Base-by-base conservation (phyloP, 2,797 vertebrate genomes). In the Acanthornis magna region DNA sequence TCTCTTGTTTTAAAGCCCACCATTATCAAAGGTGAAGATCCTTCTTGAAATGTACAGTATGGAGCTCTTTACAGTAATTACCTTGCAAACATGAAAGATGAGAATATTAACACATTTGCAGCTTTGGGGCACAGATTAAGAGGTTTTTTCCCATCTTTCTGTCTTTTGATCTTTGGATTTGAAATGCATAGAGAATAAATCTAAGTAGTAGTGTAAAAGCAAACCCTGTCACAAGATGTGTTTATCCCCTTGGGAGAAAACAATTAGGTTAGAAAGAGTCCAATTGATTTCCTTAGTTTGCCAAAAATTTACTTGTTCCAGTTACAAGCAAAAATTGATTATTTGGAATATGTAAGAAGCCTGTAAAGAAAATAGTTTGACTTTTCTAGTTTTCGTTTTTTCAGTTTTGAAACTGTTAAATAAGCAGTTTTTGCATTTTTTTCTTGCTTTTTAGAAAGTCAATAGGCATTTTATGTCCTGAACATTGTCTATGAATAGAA, bases 111-210 rank as follows among this genome's bases (percentile, higher is more conserved):
- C 25, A 67, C 67, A 55, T 84, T 84, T 93, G 25, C 13, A 65
- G 70, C 71, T 88, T 82, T 58, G 18, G n/a, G 86, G 18, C 38
- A 47, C 10, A 71, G 40, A 62, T 43, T 51, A 72, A 72, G 34
- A 85, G 34, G 5, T 23, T 70, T 77, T 48, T 93, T 84, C 38
- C 57, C n/a, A 50, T 43, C 30, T 67, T 32, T 67, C 15, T 70
- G 9, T 76, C 62, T 91, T 91, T 95, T 88, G 66, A 91, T 93
- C 54, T 88, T 75, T 81, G 20, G 13, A 67, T 93, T 72, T 85
- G 42, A 83, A 90, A 85, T 58, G 48, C 51, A 73, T 18, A 22
- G 7, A 71, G 42, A 91, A 65, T 93, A 85, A 91, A 88, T 82
- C 20, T 77, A 73, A 82, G 14, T 78, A 77, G 22, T 30, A 38